Evolutionary conservation across 2,888 invertebrate species (phyloP).

Genomic region (Conomelus anceps): DNA sequence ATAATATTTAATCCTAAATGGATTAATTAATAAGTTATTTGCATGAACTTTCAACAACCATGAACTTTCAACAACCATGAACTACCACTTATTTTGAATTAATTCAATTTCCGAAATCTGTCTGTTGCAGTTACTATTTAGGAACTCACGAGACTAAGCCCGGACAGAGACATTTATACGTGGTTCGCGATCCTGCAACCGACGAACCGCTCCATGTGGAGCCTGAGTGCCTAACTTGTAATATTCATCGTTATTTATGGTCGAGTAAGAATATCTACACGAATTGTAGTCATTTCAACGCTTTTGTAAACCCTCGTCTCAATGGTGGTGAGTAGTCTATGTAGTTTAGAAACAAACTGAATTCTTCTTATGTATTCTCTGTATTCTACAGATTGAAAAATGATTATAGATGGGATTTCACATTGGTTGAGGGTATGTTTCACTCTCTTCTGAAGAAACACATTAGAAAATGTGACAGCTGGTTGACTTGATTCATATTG

Average conservation of each 20-base stretch:
- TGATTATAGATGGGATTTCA: no score
- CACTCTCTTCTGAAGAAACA: no score
- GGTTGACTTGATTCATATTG: no score
- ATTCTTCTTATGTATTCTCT: background rate
- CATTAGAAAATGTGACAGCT: no score
- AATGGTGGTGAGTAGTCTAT: slow-evolving; percentile 19
- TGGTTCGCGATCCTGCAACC: slow-evolving; percentile 67
- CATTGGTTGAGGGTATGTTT: no score
- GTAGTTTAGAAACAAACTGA: background rate
- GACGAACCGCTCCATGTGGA: slow-evolving; percentile 60
- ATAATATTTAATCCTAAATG: no score
- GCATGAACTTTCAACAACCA: background rate
- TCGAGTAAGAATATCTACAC: slow-evolving; percentile 71
- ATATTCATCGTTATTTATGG: slow-evolving; percentile 66
- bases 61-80: background rate
- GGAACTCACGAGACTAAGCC: slow-evolving; percentile 77
- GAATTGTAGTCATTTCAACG: slow-evolving; percentile 81
- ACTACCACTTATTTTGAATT: background rate
- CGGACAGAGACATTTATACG: slow-evolving; percentile 81
- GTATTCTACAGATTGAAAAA: no score
- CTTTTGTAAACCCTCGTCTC: slow-evolving; percentile 52
- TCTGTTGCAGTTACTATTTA: slow-evolving; percentile 45
- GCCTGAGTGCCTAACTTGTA: slow-evolving; percentile 82
- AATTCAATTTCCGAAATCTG: background rate
- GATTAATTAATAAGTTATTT: no score